A percentile compares a stretch with the other conserved stretches of the same genome.
phyloP scores from a whole-genome alignment of 1,140 invertebrate species.

The Oreohelix idahoensis region DNA sequence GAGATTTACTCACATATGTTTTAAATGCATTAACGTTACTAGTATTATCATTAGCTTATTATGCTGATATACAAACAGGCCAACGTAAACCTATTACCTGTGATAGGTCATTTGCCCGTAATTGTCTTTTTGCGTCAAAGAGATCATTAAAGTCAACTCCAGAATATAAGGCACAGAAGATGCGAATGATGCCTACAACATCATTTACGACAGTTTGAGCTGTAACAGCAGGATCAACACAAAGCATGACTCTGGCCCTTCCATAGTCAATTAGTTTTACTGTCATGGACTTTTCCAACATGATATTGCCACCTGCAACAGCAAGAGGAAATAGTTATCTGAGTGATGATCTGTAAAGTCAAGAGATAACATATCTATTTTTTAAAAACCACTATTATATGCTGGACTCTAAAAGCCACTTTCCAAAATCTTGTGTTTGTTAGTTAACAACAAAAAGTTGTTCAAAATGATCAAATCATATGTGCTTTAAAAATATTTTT shows the following conservation, averaged over 20 bases:
- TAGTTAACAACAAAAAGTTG: too few relatives aligned
- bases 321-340: background rate
- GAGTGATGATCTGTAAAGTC: background rate
- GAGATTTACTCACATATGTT: too few relatives aligned
- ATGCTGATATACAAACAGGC: too few relatives aligned
- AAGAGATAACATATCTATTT: background rate
- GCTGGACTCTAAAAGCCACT: too few relatives aligned
- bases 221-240: background rate
- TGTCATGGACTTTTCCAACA: background rate
- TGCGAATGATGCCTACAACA: conserved; percentile 18
- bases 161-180: conserved; percentile 24
- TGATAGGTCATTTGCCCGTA: background rate
- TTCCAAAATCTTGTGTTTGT: background rate
- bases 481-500: too few relatives aligned
- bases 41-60: too few relatives aligned
- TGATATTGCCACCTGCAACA: conserved; percentile 4
- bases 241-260: background rate
- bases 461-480: too few relatives aligned
- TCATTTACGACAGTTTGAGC: background rate
- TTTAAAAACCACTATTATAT: too few relatives aligned
- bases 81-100: background rate
- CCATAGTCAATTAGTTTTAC: conserved; percentile 15
- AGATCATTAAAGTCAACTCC: conserved; percentile 7
- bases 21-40: too few relatives aligned
- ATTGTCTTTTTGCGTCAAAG: background rate